phyloP scores from a whole-genome alignment of 2,113 vertebrate genomes.

The Gyps fulvus region DNA sequence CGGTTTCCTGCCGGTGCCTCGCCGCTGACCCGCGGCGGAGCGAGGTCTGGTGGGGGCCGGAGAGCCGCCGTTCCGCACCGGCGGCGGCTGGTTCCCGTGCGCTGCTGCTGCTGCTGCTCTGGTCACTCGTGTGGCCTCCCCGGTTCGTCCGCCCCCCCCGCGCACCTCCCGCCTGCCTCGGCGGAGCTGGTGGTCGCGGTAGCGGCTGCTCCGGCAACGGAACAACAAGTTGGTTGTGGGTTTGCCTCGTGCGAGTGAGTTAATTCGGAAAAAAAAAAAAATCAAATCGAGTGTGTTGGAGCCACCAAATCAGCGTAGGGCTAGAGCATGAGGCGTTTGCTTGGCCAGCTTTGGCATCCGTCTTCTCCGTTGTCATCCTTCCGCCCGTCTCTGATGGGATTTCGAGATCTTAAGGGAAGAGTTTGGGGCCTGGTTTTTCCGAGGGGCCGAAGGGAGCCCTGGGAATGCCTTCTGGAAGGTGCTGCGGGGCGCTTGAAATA shows the following conservation, averaged over 20 bases:
- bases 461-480: background rate
- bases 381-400: accelerated
- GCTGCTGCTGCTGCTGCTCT: no score
- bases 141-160: no score
- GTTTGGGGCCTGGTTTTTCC: background rate
- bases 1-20: background rate
- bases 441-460: background rate
- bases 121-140: background rate
- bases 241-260: background rate
- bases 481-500: background rate
- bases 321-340: accelerated
- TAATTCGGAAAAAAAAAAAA: background rate
- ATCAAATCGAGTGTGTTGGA: accelerated
- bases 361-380: accelerated
- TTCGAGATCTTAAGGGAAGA: accelerated
- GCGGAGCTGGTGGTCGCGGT: background rate
- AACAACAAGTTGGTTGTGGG: background rate
- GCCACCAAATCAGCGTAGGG: accelerated
- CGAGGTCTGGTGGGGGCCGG: background rate
- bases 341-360: background rate
- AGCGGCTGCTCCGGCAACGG: accelerated
- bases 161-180: background rate
- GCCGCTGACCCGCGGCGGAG: background rate
- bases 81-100: background rate
- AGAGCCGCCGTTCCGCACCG: no score